Evolutionary conservation across 2,797 vertebrate genomes (phyloP).

Genomic region (Poliocrania exsul): DNA sequence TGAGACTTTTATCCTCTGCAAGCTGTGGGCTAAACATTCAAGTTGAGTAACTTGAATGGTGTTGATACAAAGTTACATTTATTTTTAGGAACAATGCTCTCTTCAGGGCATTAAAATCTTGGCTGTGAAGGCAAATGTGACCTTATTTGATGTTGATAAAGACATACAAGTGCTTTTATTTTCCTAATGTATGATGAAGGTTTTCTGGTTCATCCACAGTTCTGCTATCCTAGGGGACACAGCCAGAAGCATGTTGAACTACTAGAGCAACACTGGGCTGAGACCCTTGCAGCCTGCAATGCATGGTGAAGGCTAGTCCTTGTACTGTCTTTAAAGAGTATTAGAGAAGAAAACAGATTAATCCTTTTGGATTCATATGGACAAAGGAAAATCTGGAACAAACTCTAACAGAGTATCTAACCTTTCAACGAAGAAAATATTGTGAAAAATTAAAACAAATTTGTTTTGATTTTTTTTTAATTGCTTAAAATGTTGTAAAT

Average conservation of each 20-base stretch:
- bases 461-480: neutral
- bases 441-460: neutral
- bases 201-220: slow-evolving; percentile 56
- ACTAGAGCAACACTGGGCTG: neutral
- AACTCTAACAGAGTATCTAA: neutral
- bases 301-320: neutral
- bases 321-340: neutral
- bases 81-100: neutral
- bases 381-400: neutral
- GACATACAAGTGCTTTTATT: slow-evolving; percentile 25
- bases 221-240: neutral
- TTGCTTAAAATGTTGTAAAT: neutral
- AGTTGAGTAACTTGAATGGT: neutral
- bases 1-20: neutral
- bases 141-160: slow-evolving; percentile 49
- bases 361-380: neutral
- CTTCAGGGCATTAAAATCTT: slow-evolving; percentile 30
- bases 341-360: neutral
- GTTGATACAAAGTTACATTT: slow-evolving; percentile 33
- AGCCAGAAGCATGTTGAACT: neutral
- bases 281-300: neutral
- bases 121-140: slow-evolving; percentile 9
- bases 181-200: slow-evolving; percentile 48
- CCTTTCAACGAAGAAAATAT: neutral
- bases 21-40: slow-evolving; percentile 25